Percentiles rank a stretch among this genome's conserved stretches.
phyloP scores from a whole-genome alignment of 2,888 invertebrate genomes.

The Thera britannica region DNA sequence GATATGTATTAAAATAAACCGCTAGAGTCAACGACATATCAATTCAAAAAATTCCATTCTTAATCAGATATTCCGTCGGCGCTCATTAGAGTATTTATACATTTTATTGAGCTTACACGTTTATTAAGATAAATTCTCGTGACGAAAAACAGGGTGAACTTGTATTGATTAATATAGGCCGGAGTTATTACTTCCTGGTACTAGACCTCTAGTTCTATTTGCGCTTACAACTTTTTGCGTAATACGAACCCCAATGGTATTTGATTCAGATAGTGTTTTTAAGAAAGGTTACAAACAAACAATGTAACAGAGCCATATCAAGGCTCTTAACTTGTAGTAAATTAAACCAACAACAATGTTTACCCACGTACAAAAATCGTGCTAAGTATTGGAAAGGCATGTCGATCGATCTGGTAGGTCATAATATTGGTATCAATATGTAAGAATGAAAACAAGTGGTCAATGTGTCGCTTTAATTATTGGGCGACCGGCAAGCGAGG shows the following conservation, averaged over 20 bases:
- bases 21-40: constrained; percentile 53
- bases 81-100: constrained; percentile 11
- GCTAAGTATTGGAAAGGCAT: constrained; percentile 59
- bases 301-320: constrained; percentile 27
- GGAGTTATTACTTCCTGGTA: background rate
- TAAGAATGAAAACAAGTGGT: constrained; percentile 75
- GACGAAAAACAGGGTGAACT: constrained; percentile 2
- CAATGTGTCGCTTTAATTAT: constrained; percentile 79
- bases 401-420: constrained; percentile 57
- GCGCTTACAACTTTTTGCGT: too few relatives aligned
- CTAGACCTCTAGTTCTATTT: background rate
- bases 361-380: constrained; percentile 54
- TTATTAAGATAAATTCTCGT: background rate
- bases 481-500: constrained; percentile 74
- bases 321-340: constrained; percentile 47
- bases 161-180: background rate
- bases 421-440: constrained; percentile 68
- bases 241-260: too few relatives aligned
- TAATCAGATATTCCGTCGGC: constrained; percentile 8
- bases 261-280: too few relatives aligned
- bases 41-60: constrained; percentile 41
- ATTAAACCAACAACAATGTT: constrained; percentile 36
- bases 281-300: constrained; percentile 9
- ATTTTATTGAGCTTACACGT: background rate
- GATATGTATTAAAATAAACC: constrained; percentile 42